Conservation (phyloP, 2,113 vertebrate species). For the Bufo bufo region DNA sequence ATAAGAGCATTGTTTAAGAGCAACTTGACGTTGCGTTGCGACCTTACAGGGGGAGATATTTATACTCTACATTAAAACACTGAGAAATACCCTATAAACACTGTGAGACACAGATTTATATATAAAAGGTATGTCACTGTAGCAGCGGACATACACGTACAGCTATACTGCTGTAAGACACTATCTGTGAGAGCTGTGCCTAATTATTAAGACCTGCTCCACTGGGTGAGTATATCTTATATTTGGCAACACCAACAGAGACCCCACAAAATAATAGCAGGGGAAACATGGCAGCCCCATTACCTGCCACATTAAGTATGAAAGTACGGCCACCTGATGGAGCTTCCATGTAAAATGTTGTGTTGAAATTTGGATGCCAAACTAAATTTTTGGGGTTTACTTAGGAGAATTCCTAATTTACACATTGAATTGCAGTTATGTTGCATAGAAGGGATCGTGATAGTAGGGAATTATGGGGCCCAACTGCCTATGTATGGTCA, state of each 20-base stretch:
- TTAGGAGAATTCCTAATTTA: no score
- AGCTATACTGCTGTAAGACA: no score
- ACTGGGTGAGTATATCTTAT: neutral
- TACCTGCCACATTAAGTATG: neutral
- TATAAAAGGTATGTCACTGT: neutral
- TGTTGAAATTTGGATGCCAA: neutral
- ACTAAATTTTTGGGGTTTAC: no score
- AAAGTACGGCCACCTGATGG: neutral
- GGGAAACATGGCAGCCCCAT: neutral
- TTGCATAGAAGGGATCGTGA: no score
- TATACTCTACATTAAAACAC: constrained; percentile 21
- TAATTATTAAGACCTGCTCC: no score
- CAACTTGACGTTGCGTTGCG: neutral
- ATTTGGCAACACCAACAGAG: neutral
- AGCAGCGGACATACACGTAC: neutral
- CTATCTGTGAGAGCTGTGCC: no score
- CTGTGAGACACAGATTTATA: neutral
- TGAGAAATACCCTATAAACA: constrained; percentile 23
- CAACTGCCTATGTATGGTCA: no score
- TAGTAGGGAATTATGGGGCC: no score
- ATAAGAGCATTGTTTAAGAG: neutral
- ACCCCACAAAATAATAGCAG: no score
- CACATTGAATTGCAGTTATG: no score
- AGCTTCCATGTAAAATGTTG: neutral
- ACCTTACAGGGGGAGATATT: constrained; percentile 17